Evolutionary conservation across 2,797 vertebrate species (phyloP).

Genomic region (Neosilurus hyrtlii): DNA sequence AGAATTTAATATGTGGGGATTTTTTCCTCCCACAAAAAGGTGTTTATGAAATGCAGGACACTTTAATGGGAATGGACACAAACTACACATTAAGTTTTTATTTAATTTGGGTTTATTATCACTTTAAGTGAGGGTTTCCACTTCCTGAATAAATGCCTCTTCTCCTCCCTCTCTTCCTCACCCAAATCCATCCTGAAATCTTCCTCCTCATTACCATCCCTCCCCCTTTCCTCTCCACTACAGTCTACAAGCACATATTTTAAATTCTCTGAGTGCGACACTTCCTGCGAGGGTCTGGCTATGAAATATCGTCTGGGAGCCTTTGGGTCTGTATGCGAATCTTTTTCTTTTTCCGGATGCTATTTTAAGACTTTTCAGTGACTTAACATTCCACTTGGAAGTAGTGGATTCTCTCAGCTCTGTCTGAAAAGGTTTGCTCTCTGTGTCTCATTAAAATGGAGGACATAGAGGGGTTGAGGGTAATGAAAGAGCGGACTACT

Average conservation of each 20-base stretch:
- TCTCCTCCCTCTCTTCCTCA: background rate
- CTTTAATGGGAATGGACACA: too few relatives aligned
- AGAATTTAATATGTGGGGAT: too few relatives aligned
- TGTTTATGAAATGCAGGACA: too few relatives aligned
- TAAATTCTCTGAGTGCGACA: background rate
- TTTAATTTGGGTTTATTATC: too few relatives aligned
- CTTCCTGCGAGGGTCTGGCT: background rate
- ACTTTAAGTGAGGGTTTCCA: background rate
- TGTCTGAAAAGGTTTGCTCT: background rate
- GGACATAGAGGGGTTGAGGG: slow-evolving; percentile 5
- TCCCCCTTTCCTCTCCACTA: background rate
- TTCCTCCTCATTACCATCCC: background rate
- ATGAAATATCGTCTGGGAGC: background rate
- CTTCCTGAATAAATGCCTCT: background rate
- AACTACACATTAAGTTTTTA: too few relatives aligned
- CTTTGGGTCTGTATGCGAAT: background rate
- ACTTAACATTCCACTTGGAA: slow-evolving; percentile 8
- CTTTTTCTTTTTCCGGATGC: background rate
- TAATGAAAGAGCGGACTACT: background rate
- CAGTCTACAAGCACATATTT: background rate
- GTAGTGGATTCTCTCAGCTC: slow-evolving; percentile 5
- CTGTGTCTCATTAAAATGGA: background rate
- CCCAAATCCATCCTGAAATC: background rate
- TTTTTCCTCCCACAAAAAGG: too few relatives aligned
- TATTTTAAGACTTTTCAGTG: slow-evolving; percentile 16